Evolutionary conservation across 1,140 invertebrate species (phyloP).

Genomic region (Panagrolaimus sp.): DNA sequence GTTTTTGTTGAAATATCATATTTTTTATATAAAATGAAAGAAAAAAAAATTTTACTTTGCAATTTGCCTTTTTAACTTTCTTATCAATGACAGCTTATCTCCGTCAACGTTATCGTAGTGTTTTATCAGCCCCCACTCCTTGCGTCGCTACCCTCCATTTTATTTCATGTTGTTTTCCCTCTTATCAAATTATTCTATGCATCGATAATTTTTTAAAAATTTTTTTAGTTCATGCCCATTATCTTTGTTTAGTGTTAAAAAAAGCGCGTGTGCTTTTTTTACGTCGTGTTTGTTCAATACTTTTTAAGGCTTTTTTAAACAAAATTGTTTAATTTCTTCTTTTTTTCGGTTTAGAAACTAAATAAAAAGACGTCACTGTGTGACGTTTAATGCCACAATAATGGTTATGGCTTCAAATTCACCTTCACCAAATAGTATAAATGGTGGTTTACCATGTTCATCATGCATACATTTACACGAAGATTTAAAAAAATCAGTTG

Average conservation of each 20-base stretch:
- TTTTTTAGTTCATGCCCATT: too few relatives aligned
- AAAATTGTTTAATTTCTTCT: background rate
- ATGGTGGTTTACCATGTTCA: background rate
- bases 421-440: background rate
- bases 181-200: slow-evolving; percentile 15
- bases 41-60: too few relatives aligned
- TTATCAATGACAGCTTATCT: slow-evolving; percentile 10
- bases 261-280: background rate
- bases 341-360: too few relatives aligned
- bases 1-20: too few relatives aligned
- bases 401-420: slow-evolving; percentile 4
- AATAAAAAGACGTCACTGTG: too few relatives aligned
- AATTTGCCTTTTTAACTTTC: background rate
- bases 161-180: background rate
- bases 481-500: slow-evolving; percentile 6
- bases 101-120: slow-evolving; percentile 3
- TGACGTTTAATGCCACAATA: background rate
- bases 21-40: too few relatives aligned
- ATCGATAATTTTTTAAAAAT: slow-evolving; percentile 3
- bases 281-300: background rate
- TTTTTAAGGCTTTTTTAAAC: slow-evolving; percentile 5
- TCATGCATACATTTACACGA: background rate
- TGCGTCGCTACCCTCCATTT: background rate
- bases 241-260: slow-evolving; percentile 12
- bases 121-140: slow-evolving; percentile 1